phyloP scores from a whole-genome alignment of 1,140 invertebrate species.

The Scaptomyza hsui region DNA sequence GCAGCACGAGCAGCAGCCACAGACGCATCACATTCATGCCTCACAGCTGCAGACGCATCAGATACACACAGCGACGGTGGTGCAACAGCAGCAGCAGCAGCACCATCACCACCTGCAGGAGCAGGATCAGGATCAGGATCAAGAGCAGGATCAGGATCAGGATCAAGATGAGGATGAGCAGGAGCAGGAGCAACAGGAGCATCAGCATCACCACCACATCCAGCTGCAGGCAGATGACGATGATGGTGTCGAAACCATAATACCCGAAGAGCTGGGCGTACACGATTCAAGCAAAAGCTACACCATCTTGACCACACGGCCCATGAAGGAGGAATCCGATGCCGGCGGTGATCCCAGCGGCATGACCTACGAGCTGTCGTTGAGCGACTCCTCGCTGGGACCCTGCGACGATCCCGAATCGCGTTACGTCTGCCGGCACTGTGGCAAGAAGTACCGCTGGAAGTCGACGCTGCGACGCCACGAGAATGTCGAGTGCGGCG shows the following conservation, averaged over 20 bases:
- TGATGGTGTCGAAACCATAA: constrained; percentile 73
- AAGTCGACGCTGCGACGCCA: constrained; percentile 92
- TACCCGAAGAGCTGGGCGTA: constrained; percentile 68
- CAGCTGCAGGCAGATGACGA: constrained; percentile 73
- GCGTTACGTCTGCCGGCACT: constrained; percentile 91
- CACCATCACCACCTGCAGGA: constrained; percentile 44
- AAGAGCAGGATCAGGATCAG: constrained; percentile 59
- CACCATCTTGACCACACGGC: constrained; percentile 78
- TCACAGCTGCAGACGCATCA: constrained; percentile 70
- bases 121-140: constrained; percentile 24
- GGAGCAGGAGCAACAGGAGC: constrained; percentile 53
- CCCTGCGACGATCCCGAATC: constrained; percentile 85
- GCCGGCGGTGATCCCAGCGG: constrained; percentile 64
- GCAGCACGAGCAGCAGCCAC: constrained; percentile 61
- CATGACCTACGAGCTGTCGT: constrained; percentile 79
- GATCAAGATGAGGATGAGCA: constrained; percentile 52
- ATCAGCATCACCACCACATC: constrained; percentile 59
- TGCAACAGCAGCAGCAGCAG: constrained; percentile 58
- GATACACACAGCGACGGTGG: constrained; percentile 55
- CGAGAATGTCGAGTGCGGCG: constrained; percentile 94
- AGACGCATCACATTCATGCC: constrained; percentile 68
- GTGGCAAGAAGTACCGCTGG: constrained; percentile 92
- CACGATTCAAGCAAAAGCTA: constrained; percentile 82
- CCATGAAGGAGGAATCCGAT: constrained; percentile 78
- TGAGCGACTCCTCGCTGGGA: constrained; percentile 82